Evolutionary conservation across 2,888 invertebrate genomes (phyloP), one percentile per base, ranked within the genome.

Genomic region (Clitarchus hookeri): DNA sequence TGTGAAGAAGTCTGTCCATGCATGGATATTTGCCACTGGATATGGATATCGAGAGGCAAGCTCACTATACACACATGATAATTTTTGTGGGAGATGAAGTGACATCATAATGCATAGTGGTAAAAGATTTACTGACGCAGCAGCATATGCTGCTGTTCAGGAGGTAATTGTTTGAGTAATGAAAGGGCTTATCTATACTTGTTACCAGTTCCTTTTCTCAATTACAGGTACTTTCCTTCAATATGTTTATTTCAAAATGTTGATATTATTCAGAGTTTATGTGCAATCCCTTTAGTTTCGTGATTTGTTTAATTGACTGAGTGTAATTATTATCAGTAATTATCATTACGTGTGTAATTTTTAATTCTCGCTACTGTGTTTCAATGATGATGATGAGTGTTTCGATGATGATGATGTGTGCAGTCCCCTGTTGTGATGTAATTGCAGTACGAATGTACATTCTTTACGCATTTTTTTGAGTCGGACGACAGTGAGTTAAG

Each of bases 191-290:
- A 23, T 65, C 19, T 6, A n/a, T 23, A 65, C 23, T 65, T 65
- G 65, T 65, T 65, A 65, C 65, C 65, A 65, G 65, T 65, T 65
- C 65, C 65, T 65, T 65, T 65, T 65, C 13, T n/a, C 65, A n/a
- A 12, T 53, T 53, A n/a, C n/a, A n/a, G n/a, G n/a, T n/a, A 6
- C n/a, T 19, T 65, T 65, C 23, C 11, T 65, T 65, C 16, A 9
- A 65, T 65, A 65, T n/a, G 65, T 65, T 65, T 65, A 65, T 65
- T 65, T 65, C 65, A 19, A n/a, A 65, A 65, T 65, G 65, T 65
- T 65, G 65, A 65, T 65, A 65, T 65, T 65, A 65, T 65, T 65
- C 65, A 65, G 65, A 65, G 65, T 65, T 65, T 65, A 65, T n/a
- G 65, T 65, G 65, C 65, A 65, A 65, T n/a, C 65, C 16, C 23